Evolutionary conservation across 2,113 vertebrate species (phyloP), one percentile per base, ranked within the genome.

Genomic region (Natator depressus): DNA sequence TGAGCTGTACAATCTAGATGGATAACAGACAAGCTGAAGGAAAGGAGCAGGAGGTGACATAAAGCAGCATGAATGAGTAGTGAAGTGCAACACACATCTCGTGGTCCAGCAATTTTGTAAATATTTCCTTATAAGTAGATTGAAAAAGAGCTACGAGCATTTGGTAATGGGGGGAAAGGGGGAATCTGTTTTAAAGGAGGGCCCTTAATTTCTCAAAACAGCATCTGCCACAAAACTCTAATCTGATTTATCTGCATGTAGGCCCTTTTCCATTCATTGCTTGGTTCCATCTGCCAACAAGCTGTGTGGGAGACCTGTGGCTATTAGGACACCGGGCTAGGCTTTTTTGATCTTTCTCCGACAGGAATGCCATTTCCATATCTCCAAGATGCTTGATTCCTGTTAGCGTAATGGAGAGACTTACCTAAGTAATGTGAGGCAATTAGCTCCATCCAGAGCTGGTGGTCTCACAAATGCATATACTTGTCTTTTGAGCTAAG

Each of bases 291-390:
- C 86, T 84, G 47, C 84, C 82, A 93, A 69, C 92, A 86, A 84
- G 89, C 65, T 84, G 25, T 38, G 31, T 78, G 80, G 80, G 55
- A 91, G 53, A 83, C 6, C 50, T 72, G 38, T 82, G 72, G 31
- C 84, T 88, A 42, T 91, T 89, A 31, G 53, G 65, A 85, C 38
- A 76, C 82, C 90, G 85, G 86, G 53, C 69, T 78, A 84, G 35
- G n/a, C 27, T 54, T 86, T 80, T 82, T 90, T 59, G 11, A 89
- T 91, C 31, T 80, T 50, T 92, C n/a, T 97, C 65, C 93, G 75
- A 2, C 0, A 62, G 59, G 31, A 29, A 87, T 85, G 13, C 53
- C 78, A 54, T 84, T 92, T 87, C 85, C 69, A 5, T 14, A 6
- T 93, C 65, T 95, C 76, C 53, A 84, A 89, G 84, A 20, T 90